phyloP scores from a whole-genome alignment of 1,140 invertebrate species.

The Panagrolaimus sp. region DNA sequence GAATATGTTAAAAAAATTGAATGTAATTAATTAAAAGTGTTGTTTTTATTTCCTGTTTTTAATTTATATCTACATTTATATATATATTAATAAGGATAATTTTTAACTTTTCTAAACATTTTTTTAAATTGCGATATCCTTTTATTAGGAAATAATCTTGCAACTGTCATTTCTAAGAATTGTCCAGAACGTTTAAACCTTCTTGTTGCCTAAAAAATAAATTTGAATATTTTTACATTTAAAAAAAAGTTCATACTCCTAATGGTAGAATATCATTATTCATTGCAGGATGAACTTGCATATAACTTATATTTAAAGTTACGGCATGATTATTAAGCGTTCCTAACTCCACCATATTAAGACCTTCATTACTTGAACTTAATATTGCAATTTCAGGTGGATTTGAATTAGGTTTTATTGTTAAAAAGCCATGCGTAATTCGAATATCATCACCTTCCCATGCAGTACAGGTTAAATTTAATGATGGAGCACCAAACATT shows the following conservation, averaged over 20 bases:
- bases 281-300: constrained; percentile 56
- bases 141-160: constrained; percentile 52
- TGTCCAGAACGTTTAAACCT: constrained; percentile 51
- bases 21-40: background rate
- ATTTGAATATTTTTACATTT: constrained; percentile 6
- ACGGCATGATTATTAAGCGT: constrained; percentile 53
- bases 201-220: constrained; percentile 44
- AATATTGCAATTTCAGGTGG: constrained; percentile 56
- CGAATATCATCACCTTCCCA: constrained; percentile 45
- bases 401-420: constrained; percentile 53
- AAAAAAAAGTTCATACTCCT: constrained; percentile 40
- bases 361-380: constrained; percentile 55
- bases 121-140: constrained; percentile 57
- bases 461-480: constrained; percentile 56
- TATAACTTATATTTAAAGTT: constrained; percentile 56
- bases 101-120: constrained; percentile 55
- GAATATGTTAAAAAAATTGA: constrained; percentile 3
- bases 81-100: constrained; percentile 46
- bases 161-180: constrained; percentile 57
- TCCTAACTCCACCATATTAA: constrained; percentile 57
- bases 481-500: constrained; percentile 57
- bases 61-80: background rate
- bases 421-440: constrained; percentile 52
- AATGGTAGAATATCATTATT: constrained; percentile 52
- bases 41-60: background rate